Percentiles rank a stretch among this genome's conserved stretches.
These are phyloP conservation scores for Nowickia ferox DNA, from an alignment of 2,888 invertebrate genomes.

Conservation along the genomic window DNA sequence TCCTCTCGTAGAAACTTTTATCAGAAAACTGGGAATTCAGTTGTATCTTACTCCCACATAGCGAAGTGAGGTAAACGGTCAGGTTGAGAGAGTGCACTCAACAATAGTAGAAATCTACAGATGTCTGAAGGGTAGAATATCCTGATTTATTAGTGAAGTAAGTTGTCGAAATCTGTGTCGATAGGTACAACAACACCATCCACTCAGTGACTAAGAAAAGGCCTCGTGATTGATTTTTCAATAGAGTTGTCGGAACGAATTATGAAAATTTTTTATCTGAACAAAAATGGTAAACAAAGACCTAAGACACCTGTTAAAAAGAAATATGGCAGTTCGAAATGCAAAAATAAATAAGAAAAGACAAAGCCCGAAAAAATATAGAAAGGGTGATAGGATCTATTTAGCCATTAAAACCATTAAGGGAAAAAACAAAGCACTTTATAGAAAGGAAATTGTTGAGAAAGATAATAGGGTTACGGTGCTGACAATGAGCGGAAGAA, in stretches of 20 bases:
- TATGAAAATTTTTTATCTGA: neutral
- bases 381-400: neutral
- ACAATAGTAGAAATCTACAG: too few relatives aligned
- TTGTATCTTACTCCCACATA: neutral
- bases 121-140: neutral
- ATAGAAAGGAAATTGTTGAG: too few relatives aligned
- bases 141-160: neutral
- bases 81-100: too few relatives aligned
- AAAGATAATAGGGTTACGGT: too few relatives aligned
- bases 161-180: neutral
- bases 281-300: neutral
- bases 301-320: neutral
- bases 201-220: too few relatives aligned
- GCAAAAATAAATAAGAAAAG: neutral
- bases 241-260: neutral
- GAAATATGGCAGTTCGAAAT: neutral
- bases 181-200: conserved; percentile 8
- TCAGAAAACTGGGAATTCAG: neutral
- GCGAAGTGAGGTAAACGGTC: neutral
- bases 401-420: neutral
- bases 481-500: too few relatives aligned
- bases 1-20: neutral
- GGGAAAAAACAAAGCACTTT: neutral
- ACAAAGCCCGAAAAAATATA: conserved; percentile 1
- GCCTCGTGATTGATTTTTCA: conserved; percentile 6